phyloP scores from a whole-genome alignment of 2,888 invertebrate species.

The Cyaniris semiargus region DNA sequence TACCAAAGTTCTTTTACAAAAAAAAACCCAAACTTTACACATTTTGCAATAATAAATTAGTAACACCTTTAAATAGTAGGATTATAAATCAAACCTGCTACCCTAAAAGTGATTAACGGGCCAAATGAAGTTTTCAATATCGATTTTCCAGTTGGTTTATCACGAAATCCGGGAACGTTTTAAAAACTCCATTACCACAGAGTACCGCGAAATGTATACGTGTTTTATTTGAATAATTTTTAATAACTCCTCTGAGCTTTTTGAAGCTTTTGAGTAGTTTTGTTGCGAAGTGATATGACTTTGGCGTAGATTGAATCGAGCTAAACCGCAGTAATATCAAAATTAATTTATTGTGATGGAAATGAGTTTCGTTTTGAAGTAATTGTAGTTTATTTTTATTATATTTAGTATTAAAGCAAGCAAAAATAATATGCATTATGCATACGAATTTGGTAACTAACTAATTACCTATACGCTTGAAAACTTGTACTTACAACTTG shows the following conservation, averaged over 20 bases:
- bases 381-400: too few species aligned
- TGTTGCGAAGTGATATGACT: slow-evolving; percentile 1
- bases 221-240: slow-evolving; percentile 20
- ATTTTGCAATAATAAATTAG: background rate
- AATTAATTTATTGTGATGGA: background rate
- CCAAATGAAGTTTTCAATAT: slow-evolving; percentile 34
- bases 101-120: slow-evolving; percentile 32
- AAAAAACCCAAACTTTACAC: background rate
- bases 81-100: slow-evolving; percentile 29
- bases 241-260: slow-evolving; percentile 12
- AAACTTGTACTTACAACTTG: too few species aligned
- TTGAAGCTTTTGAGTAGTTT: slow-evolving; percentile 1
- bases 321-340: background rate
- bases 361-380: background rate
- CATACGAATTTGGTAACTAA: too few species aligned
- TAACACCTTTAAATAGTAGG: slow-evolving; percentile 18
- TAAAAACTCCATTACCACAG: slow-evolving; percentile 26
- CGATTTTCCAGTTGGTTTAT: slow-evolving; percentile 32
- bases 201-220: background rate
- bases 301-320: background rate
- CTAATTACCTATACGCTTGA: too few species aligned
- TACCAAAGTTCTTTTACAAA: background rate
- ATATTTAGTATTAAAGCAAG: too few species aligned
- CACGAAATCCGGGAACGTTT: slow-evolving; percentile 28
- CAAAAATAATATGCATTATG: too few species aligned